A percentile compares a stretch with the other conserved stretches of the same genome.
These are phyloP conservation scores for Podocnemis expansa DNA, from an alignment of 2,113 vertebrate species.

Conservation along the genomic window DNA sequence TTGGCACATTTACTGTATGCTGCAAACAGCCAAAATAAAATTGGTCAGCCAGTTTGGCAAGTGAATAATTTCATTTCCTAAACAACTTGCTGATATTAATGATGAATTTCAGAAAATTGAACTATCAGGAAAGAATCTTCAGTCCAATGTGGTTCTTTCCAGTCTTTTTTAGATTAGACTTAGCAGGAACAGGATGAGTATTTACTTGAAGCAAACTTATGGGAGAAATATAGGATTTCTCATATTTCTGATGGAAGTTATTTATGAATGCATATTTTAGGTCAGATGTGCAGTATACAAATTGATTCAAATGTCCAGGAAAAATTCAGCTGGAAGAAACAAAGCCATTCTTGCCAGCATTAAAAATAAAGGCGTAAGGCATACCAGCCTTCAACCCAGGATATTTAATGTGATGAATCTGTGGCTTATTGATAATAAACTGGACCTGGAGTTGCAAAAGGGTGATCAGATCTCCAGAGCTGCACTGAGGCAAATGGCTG, in stretches of 20 bases:
- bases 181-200: constrained; percentile 17
- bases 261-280: constrained; percentile 18
- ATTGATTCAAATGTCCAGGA: background rate
- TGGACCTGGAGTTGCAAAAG: too few species aligned
- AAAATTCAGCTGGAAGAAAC: background rate
- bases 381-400: background rate
- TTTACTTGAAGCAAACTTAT: constrained; percentile 29
- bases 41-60: constrained; percentile 6
- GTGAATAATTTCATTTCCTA: background rate
- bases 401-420: background rate
- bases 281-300: background rate
- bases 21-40: constrained; percentile 28
- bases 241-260: constrained; percentile 23
- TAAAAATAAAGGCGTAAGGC: background rate
- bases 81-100: constrained; percentile 29
- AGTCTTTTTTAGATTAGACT: constrained; percentile 19
- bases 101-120: constrained; percentile 50
- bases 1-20: constrained; percentile 46
- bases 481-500: background rate
- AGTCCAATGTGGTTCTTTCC: background rate
- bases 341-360: background rate
- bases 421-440: accelerated
- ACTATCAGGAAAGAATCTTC: constrained; percentile 2
- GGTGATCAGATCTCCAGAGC: background rate
- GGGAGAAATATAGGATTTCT: background rate